Evolutionary conservation across 1,140 invertebrate genomes (phyloP).

Genomic region (Tetramorium alpestre): DNA sequence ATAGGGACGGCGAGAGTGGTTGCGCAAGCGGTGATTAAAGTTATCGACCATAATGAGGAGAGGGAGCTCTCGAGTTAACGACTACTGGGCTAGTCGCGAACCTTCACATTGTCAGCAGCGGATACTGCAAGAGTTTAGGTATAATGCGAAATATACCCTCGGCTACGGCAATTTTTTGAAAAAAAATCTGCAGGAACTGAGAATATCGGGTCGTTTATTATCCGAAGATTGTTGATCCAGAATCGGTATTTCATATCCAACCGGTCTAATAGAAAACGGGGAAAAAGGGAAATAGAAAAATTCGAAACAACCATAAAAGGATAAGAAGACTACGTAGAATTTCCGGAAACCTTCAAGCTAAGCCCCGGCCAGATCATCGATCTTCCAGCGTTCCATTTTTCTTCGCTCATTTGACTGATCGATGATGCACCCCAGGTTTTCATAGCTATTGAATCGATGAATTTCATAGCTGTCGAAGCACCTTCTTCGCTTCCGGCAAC

Average conservation of each 20-base stretch:
- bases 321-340: not conserved
- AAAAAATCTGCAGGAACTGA: not conserved
- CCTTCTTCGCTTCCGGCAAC: slow-evolving; percentile 38
- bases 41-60: slow-evolving; percentile 51
- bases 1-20: slow-evolving; percentile 31
- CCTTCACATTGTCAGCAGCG: slow-evolving; percentile 1
- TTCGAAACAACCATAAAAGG: slow-evolving; percentile 18
- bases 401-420: slow-evolving; percentile 41
- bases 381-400: slow-evolving; percentile 43
- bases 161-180: not conserved
- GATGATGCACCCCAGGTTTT: slow-evolving; percentile 47
- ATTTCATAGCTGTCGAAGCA: slow-evolving; percentile 42
- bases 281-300: slow-evolving; percentile 3
- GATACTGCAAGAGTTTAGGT: slow-evolving; percentile 2
- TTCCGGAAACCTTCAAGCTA: slow-evolving; percentile 39
- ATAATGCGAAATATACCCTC: not conserved
- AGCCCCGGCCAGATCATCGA: slow-evolving; percentile 9
- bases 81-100: slow-evolving; percentile 28
- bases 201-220: slow-evolving; percentile 13
- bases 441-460: slow-evolving; percentile 44
- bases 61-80: slow-evolving; percentile 36
- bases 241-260: slow-evolving; percentile 12
- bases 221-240: slow-evolving; percentile 11
- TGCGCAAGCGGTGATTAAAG: slow-evolving; percentile 47
- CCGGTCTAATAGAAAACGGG: slow-evolving; percentile 6